Evolutionary conservation across 1,140 invertebrate genomes (phyloP), one percentile per base, ranked within the genome.

Genomic region (Calliopsis andreniformis): DNA sequence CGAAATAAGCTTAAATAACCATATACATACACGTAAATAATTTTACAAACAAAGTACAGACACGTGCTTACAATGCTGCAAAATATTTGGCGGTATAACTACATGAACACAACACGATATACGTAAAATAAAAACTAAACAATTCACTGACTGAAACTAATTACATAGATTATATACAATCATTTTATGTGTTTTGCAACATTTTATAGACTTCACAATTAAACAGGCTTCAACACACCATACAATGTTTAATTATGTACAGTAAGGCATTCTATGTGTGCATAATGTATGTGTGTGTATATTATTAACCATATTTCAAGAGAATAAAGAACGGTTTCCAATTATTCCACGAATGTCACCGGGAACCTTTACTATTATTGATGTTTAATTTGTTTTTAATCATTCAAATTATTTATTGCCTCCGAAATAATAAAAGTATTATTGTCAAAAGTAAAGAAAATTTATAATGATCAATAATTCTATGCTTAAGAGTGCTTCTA

Each of bases 241-340:
- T n/a, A n/a, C n/a, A n/a, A n/a, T n/a, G 3, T 12, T 20, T 20
- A 49, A 47, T 0, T n/a, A 7, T 32, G 18, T 64, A n/a, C n/a
- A n/a, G n/a, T 64, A 63, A 47, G 42, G 16, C 18, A 43, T 45
- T 62, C 3, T 14, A 28, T 5, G 30, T 25, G 2, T 25, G 7
- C 2, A 14, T 12, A 25, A 49, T 23, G 2, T 49, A 8, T 8
- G 7, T 23, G 16, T 23, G n/a, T n/a, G n/a, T n/a, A n/a, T n/a
- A n/a, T n/a, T n/a, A n/a, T n/a, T n/a, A 32, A 10, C 20, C 10
- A 35, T 23, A 59, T 2, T 23, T 2, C 10, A 28, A 3, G 16
- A 62, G 6, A 62, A 32, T 63, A 20, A 49, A 32, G 28, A 4
- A 3, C 16, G 16, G 30, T 64, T 64, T 35, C 30, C 61, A 63